Base-by-base conservation (phyloP, 2,797 vertebrate genomes). In the Anolis apletophallus region DNA sequence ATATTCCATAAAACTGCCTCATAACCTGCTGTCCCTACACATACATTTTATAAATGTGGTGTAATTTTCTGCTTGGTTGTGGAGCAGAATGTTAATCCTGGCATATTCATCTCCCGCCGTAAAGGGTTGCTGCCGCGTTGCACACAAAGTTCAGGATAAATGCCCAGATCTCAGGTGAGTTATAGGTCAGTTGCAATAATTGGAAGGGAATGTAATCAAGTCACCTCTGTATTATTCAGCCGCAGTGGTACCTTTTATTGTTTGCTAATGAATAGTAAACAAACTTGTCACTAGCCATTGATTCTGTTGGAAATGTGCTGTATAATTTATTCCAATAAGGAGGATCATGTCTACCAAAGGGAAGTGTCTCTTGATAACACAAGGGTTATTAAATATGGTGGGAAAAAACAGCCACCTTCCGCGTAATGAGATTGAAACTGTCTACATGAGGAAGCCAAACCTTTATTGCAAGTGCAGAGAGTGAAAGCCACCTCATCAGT, bases 201-300 rank as follows among this genome's bases (percentile, higher is more conserved):
- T 86, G 85, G 87, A 89, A 92, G 81, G 89, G 92, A 91, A 90
- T 90, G 81, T 88, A 94, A 95, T 93, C 88, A 91, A 80, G 91
- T 90, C 89, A 85, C 81, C 74, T 82, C 83, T 23, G 21, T 68
- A 69, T 87, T 85, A 90, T 91, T 90, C 75, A 52, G 79, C 76
- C 77, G 80, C 74, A 88, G 90, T 26, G 5, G 83, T 90, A 77
- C 89, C 81, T 32, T 90, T 93, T 91, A 54, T 90, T 94, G 92
- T 92, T 94, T 94, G 93, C 94, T 95, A 94, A 95, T 91, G 92
- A 95, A 90, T 67, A 89, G 88, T 91, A 93, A 94, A 93, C 89
- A 94, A 85, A 84, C 68, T 86, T 93, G 90, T 91, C 91, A 83
- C 86, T 85, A 90, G 32, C 89, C 92, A 90, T 74, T 57, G 89